phyloP scores from a whole-genome alignment of 2,797 vertebrate species.

The Syngnathus acus region DNA sequence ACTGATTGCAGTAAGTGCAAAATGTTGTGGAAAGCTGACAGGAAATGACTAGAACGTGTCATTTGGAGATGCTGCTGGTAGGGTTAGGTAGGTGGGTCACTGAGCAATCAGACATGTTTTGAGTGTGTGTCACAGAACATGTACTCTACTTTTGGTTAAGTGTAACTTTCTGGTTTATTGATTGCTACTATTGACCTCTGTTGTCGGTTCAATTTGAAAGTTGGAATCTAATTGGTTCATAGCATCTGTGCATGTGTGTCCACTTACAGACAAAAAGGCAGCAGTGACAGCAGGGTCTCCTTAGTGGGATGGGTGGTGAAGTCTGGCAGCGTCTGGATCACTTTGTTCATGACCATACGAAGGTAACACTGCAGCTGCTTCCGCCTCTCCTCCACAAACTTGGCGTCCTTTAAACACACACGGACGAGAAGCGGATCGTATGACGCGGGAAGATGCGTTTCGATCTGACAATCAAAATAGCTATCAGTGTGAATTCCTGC shows the following conservation, averaged over 20 bases:
- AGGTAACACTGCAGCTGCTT: constrained; percentile 95
- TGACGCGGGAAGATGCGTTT: background rate
- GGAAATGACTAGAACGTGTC: too few species aligned
- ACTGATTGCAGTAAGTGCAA: too few species aligned
- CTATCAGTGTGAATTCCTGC: too few species aligned
- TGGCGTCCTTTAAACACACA: constrained; percentile 78
- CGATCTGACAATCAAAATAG: background rate
- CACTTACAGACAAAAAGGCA: constrained; percentile 96
- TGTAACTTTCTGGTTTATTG: too few species aligned
- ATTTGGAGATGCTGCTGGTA: too few species aligned
- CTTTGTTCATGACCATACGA: constrained; percentile 93
- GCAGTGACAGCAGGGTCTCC: constrained; percentile 83
- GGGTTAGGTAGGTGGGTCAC: too few species aligned
- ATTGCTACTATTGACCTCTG: too few species aligned
- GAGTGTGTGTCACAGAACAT: background rate
- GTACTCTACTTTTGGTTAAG: too few species aligned
- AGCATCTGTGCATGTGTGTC: background rate
- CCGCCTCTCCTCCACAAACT: constrained; percentile 93
- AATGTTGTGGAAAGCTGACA: too few species aligned
- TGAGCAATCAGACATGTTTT: too few species aligned
- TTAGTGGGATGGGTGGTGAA: constrained; percentile 86
- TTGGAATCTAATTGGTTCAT: background rate
- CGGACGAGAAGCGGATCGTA: background rate
- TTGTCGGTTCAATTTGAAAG: too few species aligned
- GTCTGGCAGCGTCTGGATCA: constrained; percentile 89